phyloP scores from a whole-genome alignment of 2,888 invertebrate genomes.

The Patella ulyssiponensis region DNA sequence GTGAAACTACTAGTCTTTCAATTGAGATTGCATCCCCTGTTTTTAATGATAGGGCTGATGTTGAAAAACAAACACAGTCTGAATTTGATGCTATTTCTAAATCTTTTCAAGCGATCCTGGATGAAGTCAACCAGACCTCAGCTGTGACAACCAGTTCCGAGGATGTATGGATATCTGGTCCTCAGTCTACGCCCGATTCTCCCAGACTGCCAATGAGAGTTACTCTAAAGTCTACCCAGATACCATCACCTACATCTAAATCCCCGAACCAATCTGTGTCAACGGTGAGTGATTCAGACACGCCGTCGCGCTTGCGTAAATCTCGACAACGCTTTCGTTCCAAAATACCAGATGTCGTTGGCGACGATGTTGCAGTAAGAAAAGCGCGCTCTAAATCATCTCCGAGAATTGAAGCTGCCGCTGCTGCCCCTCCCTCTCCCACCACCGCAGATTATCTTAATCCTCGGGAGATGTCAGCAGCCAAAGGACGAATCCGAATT shows the following conservation, averaged over 20 bases:
- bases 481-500: conserved; percentile 31
- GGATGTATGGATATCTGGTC: conserved; percentile 10
- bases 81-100: conserved; percentile 62
- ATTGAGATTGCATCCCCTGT: conserved; percentile 22
- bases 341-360: conserved; percentile 26
- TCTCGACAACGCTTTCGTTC: conserved; percentile 30
- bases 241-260: not conserved
- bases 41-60: conserved; percentile 39
- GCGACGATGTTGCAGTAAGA: conserved; percentile 28
- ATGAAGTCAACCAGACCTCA: conserved; percentile 47
- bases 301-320: conserved; percentile 21
- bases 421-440: conserved; percentile 26
- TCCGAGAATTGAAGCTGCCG: conserved; percentile 13
- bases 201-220: not conserved
- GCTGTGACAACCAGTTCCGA: conserved; percentile 15
- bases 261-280: not conserved
- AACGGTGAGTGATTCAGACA: conserved; percentile 20
- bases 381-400: conserved; percentile 34
- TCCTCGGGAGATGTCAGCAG: conserved; percentile 20
- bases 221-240: not conserved
- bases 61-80: conserved; percentile 55
- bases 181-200: not conserved
- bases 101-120: conserved; percentile 60
- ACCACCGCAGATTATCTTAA: conserved; percentile 41
- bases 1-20: conserved; percentile 31